These are phyloP conservation scores for Aradus depressus DNA, from an alignment of 2,888 invertebrate species.

Conservation along the genomic window DNA sequence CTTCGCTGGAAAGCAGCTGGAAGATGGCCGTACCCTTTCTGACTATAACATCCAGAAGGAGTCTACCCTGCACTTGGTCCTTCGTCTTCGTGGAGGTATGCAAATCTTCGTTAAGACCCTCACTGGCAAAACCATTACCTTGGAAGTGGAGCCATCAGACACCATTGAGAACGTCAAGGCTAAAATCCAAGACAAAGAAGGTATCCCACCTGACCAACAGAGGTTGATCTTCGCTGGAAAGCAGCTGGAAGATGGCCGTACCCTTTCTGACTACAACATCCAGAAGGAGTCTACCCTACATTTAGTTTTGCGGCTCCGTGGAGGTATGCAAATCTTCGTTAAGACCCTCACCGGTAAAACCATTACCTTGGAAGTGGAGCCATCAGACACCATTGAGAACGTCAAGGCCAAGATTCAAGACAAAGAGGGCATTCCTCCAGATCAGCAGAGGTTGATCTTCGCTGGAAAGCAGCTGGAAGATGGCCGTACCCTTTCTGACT, in stretches of 20 bases:
- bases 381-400: slow-evolving; percentile 44
- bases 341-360: slow-evolving; percentile 43
- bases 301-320: slow-evolving; percentile 45
- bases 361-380: slow-evolving; percentile 40
- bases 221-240: slow-evolving; percentile 38
- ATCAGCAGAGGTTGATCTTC: slow-evolving; percentile 44
- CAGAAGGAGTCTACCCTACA: slow-evolving; percentile 49
- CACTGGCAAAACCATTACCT: slow-evolving; percentile 41
- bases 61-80: slow-evolving; percentile 41
- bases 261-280: slow-evolving; percentile 46
- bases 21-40: slow-evolving; percentile 45
- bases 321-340: slow-evolving; percentile 50
- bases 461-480: slow-evolving; percentile 50
- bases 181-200: slow-evolving; percentile 48
- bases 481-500: slow-evolving; percentile 45
- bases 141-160: slow-evolving; percentile 47
- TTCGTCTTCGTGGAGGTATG: slow-evolving; percentile 46
- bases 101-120: slow-evolving; percentile 47
- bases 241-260: slow-evolving; percentile 41
- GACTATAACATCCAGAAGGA: slow-evolving; percentile 48
- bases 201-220: slow-evolving; percentile 48
- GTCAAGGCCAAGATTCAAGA: slow-evolving; percentile 42
- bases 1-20: slow-evolving; percentile 47
- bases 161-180: slow-evolving; percentile 51
- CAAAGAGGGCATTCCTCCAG: slow-evolving; percentile 38